Base-by-base conservation (phyloP, 2,888 invertebrate genomes). In the Drosophila formosana region DNA sequence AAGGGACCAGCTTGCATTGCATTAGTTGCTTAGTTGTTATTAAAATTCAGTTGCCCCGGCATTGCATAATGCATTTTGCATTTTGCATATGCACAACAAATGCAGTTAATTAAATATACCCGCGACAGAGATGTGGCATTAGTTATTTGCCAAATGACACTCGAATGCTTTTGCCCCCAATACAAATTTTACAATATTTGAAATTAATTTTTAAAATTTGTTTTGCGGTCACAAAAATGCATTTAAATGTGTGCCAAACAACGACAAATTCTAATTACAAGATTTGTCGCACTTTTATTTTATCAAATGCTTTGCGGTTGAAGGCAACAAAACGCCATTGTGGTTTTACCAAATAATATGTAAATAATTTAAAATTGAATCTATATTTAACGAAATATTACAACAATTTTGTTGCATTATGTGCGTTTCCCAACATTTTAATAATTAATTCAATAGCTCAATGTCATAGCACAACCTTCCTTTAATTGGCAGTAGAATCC, bases 21-120 rank as follows among this genome's bases (percentile, higher is more conserved):
- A 62, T 70, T 67, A 62, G 70, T 32, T 43, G 25, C 64, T 26
- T 56, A 8, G 9, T 28, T 52, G 60, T 37, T 72, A 67, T 67
- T 68, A 75, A 76, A 75, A 78, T 72, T 45, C 80, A 78, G 73
- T 82, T 78, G 53, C 66, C 28, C 47, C 56, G 66, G 26, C 45
- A 43, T 34, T 37, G 25, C 45, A 43, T 46, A 62, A 68, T 50
- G 28, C 47, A 53, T 70, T 39, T 39, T 28, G 8, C 30, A 55
- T n/a, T 32, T 34, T 41, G 25, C 45, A 41, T 34, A 11, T 41
- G 39, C 55, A 25, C 60, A 66, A 62, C 56, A 66, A 73, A 69
- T 67, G 66, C 75, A 75, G 84, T 75, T 82, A 80, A 84, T 84
- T 80, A 71, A 78, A 82, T 80, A 25, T 58, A 46, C 41, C 63